Conservation (phyloP, 2,113 vertebrate species). For the Tinamus guttatus region DNA sequence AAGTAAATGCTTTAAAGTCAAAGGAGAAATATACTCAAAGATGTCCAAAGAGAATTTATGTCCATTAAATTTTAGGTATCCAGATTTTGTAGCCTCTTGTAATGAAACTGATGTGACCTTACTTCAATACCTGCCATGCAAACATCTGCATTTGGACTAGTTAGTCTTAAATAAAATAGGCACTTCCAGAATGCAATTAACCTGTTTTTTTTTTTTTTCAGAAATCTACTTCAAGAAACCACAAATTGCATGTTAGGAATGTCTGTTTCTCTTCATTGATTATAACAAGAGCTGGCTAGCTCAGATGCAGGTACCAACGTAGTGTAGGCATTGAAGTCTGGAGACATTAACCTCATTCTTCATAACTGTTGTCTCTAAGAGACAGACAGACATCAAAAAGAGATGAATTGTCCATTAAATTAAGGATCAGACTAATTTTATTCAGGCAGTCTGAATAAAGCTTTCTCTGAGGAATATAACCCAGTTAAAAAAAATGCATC, state of each 20-base stretch:
- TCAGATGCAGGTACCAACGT: neutral
- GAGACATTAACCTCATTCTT: neutral
- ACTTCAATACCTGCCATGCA: neutral
- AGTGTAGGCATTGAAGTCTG: neutral
- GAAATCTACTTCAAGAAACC: neutral
- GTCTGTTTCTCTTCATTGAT: neutral
- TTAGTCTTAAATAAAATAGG: neutral
- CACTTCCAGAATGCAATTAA: neutral
- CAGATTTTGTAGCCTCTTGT: neutral
- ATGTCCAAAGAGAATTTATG: neutral
- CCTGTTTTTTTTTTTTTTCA: neutral
- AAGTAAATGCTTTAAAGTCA: neutral
- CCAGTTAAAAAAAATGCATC: neutral
- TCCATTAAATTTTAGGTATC: neutral
- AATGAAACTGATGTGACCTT: neutral
- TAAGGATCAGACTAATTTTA: neutral
- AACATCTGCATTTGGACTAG: neutral
- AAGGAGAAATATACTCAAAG: neutral
- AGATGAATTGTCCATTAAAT: neutral
- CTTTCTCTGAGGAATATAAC: neutral
- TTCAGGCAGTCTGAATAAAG: neutral
- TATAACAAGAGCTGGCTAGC: neutral
- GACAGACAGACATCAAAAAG: neutral
- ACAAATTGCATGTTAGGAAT: neutral
- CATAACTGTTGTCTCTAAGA: neutral